Percentiles rank a stretch among this genome's conserved stretches.
phyloP scores from a whole-genome alignment of 2,888 invertebrate genomes.

The Globia sparganii region DNA sequence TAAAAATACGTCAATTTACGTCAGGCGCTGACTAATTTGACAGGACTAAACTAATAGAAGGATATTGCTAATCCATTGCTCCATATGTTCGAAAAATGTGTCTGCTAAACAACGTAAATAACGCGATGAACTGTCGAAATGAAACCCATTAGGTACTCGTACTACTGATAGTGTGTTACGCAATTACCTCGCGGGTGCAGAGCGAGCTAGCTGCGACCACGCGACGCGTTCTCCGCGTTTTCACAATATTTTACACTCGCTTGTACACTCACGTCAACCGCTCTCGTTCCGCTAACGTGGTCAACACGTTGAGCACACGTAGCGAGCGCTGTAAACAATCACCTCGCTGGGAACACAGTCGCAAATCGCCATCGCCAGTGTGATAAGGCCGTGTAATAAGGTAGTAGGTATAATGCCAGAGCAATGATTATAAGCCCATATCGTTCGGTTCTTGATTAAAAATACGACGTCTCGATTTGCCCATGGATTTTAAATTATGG shows the following conservation, averaged over 20 bases:
- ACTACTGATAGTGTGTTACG: no score
- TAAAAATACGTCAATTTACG: no score
- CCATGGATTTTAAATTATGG: neutral
- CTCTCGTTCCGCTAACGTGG: neutral
- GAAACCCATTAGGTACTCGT: no score
- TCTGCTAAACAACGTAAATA: no score
- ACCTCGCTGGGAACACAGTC: neutral
- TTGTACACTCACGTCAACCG: neutral
- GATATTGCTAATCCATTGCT: no score
- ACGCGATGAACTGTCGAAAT: no score
- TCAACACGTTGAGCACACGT: no score
- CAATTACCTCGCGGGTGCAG: no score
- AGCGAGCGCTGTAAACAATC: neutral
- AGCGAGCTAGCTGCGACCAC: neutral
- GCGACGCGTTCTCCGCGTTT: neutral
- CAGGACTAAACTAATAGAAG: no score
- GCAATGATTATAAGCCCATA: conserved; percentile 11
- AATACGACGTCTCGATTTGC: neutral
- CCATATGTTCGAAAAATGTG: no score
- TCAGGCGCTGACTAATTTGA: no score
- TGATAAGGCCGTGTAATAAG: neutral
- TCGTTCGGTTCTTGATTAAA: conserved; percentile 16
- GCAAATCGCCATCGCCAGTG: conserved; percentile 1
- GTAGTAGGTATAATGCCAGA: neutral
- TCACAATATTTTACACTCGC: neutral